phyloP scores from a whole-genome alignment of 1,140 invertebrate genomes.

The Penaeus indicus region DNA sequence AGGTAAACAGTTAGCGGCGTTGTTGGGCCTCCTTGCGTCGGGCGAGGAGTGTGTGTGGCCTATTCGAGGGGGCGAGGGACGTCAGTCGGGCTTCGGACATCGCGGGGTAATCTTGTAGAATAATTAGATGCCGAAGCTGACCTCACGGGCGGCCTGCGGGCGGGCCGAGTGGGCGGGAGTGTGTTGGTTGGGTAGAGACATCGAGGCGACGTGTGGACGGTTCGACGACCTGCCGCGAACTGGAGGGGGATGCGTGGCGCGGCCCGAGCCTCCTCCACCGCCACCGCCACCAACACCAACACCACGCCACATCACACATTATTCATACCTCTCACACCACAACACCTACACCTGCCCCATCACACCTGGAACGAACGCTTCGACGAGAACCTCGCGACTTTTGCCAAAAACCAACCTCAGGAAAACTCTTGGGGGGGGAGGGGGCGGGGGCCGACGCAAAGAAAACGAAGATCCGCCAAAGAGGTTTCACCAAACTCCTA shows the following conservation, averaged over 20 bases:
- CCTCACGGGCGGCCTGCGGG: conserved; percentile 35
- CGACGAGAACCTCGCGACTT: not conserved
- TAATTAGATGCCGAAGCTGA: conserved; percentile 16
- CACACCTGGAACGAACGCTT: not conserved
- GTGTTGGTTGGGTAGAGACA: conserved; percentile 51
- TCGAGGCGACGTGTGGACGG: conserved; percentile 55
- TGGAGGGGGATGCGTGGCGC: conserved; percentile 42
- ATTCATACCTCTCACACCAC: conserved; percentile 49
- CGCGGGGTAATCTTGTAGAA: not conserved
- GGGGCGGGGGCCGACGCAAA: too few species aligned
- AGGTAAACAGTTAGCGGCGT: conserved; percentile 31
- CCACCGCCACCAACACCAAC: conserved; percentile 15
- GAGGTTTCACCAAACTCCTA: not conserved
- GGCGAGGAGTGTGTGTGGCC: not conserved
- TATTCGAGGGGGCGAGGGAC: not conserved
- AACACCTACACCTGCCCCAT: conserved; percentile 42
- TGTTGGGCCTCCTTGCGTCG: conserved; percentile 7
- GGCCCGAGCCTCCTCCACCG: conserved; percentile 2
- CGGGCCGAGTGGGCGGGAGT: conserved; percentile 47
- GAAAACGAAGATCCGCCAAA: not conserved
- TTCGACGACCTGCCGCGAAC: conserved; percentile 51
- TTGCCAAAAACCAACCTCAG: not conserved
- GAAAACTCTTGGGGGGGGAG: too few species aligned
- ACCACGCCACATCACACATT: conserved; percentile 33
- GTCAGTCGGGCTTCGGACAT: conserved; percentile 25